Percentiles rank a stretch among this genome's conserved stretches.
Evolutionary conservation across 2,797 vertebrate genomes (phyloP).

Genomic region (Leptatherina wallacei): DNA sequence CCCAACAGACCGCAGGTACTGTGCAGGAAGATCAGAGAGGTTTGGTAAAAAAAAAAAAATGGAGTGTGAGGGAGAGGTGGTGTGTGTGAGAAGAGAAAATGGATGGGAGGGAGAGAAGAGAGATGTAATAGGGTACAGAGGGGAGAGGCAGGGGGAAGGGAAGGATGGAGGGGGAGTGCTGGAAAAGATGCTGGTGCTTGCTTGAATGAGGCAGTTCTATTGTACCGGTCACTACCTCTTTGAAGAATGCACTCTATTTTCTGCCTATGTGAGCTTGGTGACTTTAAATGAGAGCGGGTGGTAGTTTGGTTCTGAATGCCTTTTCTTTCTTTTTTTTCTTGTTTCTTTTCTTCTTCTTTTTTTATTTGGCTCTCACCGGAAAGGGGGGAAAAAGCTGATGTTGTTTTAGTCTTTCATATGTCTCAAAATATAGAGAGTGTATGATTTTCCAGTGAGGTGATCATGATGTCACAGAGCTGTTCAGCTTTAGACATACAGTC

Average conservation of each 20-base stretch:
- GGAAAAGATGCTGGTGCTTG: slow-evolving; percentile 73
- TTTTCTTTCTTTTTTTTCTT: slow-evolving; percentile 13
- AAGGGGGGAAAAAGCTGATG: background rate
- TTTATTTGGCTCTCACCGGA: slow-evolving; percentile 8
- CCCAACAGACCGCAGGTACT: slow-evolving; percentile 81
- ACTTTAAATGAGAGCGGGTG: slow-evolving; percentile 26
- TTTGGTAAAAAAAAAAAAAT: slow-evolving; percentile 40
- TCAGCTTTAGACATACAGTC: slow-evolving; percentile 56
- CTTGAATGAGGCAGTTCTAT: slow-evolving; percentile 70
- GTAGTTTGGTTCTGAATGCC: slow-evolving; percentile 41
- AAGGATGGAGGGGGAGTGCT: slow-evolving; percentile 71
- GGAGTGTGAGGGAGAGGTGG: slow-evolving; percentile 60
- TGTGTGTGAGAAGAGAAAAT: slow-evolving; percentile 66
- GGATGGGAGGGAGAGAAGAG: slow-evolving; percentile 64
- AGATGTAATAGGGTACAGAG: slow-evolving; percentile 74
- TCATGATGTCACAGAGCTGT: slow-evolving; percentile 56
- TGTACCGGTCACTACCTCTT: slow-evolving; percentile 70
- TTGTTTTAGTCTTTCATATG: slow-evolving; percentile 25
- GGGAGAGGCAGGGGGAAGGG: slow-evolving; percentile 82
- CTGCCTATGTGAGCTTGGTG: slow-evolving; percentile 33
- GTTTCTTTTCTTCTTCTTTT: background rate
- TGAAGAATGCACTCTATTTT: slow-evolving; percentile 59
- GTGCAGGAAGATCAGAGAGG: slow-evolving; percentile 48
- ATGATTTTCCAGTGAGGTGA: slow-evolving; percentile 58
- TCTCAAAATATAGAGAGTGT: slow-evolving; percentile 30